Conservation (phyloP, 1,140 invertebrate genomes). For the Conus betulinus region DNA sequence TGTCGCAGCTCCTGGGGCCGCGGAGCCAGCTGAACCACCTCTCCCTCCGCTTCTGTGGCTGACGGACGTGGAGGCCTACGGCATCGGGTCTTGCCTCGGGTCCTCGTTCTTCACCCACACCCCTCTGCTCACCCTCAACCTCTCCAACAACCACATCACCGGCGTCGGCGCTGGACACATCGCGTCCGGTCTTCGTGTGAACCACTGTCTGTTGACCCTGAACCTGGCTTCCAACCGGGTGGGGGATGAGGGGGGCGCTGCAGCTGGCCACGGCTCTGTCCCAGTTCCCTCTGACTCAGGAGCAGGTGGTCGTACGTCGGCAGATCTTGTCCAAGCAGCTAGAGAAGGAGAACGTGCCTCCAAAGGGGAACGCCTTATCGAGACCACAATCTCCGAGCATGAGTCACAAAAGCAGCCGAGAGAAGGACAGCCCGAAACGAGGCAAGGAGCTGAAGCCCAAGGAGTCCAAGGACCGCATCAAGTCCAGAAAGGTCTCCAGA, state of each 20-base stretch:
- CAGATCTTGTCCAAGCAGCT: neutral
- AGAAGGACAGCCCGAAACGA: neutral
- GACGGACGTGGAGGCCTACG: neutral
- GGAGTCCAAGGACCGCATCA: neutral
- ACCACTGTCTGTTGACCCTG: neutral
- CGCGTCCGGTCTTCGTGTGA: neutral
- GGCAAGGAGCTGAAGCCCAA: neutral
- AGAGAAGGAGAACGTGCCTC: neutral
- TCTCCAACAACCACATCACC: slow-evolving; percentile 9
- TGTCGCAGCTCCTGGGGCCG: neutral
- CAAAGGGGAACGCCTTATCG: neutral
- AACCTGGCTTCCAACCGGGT: slow-evolving; percentile 9
- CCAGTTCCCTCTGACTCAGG: neutral
- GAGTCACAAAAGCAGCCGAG: no score
- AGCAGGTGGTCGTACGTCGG: neutral
- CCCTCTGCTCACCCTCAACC: neutral
- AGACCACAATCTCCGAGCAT: neutral
- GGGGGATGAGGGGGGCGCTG: neutral
- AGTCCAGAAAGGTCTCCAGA: neutral
- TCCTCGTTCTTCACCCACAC: neutral
- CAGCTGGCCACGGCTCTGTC: neutral
- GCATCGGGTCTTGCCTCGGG: neutral
- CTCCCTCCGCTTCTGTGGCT: neutral
- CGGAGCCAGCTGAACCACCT: neutral
- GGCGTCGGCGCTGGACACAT: neutral